Evolutionary conservation across 2,113 vertebrate genomes (phyloP).

Genomic region (Fulica atra): DNA sequence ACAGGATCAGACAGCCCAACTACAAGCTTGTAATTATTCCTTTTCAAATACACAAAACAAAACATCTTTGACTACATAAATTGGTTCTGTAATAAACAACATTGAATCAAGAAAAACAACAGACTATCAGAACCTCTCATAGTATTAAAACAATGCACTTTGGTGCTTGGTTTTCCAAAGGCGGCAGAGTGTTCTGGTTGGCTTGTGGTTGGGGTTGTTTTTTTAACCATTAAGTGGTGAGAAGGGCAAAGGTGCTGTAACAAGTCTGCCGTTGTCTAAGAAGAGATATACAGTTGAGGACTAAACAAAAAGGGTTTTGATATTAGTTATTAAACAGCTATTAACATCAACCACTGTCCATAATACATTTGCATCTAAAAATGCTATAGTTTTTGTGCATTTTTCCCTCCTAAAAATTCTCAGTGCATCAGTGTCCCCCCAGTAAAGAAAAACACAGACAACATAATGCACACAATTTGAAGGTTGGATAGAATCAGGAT

Average conservation of each 20-base stretch:
- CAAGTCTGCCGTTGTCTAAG: not conserved
- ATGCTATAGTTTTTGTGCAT: not conserved
- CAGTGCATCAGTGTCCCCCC: not conserved
- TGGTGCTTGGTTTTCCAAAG: not conserved
- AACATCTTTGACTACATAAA: not conserved
- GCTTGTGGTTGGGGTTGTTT: not conserved
- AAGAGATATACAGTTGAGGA: not conserved
- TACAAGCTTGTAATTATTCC: not conserved
- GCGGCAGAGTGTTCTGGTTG: rapidly evolving
- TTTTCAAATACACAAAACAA: not conserved
- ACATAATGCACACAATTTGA: not conserved
- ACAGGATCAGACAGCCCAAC: not conserved
- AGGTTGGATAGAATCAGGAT: not conserved
- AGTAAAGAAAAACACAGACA: not conserved
- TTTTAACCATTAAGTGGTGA: not conserved
- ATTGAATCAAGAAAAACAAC: not conserved
- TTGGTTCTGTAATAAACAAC: not conserved
- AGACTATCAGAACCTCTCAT: not conserved
- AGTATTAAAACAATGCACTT: not conserved
- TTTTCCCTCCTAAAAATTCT: not conserved
- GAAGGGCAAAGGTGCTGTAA: not conserved
- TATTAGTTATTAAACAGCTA: not conserved
- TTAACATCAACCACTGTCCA: not conserved
- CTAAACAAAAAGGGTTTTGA: rapidly evolving
- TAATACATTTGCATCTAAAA: not conserved